Conservation (phyloP, 2,113 vertebrate species). For the Galemys pyrenaicus region DNA sequence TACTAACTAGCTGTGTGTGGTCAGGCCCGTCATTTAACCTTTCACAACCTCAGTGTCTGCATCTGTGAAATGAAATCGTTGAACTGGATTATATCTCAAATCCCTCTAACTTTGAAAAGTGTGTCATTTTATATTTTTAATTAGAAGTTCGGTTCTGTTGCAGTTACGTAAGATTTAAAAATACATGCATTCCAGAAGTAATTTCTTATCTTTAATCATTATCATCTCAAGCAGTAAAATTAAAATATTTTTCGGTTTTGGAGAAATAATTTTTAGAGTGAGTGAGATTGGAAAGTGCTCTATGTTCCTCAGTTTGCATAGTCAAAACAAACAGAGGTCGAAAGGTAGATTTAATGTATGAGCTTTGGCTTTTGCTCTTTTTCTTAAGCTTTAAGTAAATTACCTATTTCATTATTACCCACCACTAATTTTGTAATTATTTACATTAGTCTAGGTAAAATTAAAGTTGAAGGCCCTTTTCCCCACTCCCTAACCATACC, state of each 20-base stretch:
- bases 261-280: constrained; percentile 54
- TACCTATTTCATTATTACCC: background rate
- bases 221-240: constrained; percentile 40
- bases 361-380: constrained; percentile 52
- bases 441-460: background rate
- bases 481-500: background rate
- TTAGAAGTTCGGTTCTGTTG: constrained; percentile 42
- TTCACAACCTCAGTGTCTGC: constrained; percentile 51
- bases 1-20: constrained; percentile 67
- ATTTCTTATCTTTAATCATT: constrained; percentile 69
- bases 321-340: constrained; percentile 5
- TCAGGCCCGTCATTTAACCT: constrained; percentile 60
- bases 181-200: constrained; percentile 53
- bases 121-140: constrained; percentile 56
- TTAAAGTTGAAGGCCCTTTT: background rate
- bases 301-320: constrained; percentile 14
- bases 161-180: constrained; percentile 42
- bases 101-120: constrained; percentile 42
- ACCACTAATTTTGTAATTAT: constrained; percentile 30
- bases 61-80: constrained; percentile 59
- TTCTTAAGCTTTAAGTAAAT: constrained; percentile 24
- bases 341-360: background rate
- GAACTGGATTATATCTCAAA: constrained; percentile 16
- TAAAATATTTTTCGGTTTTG: constrained; percentile 58
- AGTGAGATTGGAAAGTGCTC: constrained; percentile 46